Evolutionary conservation across 1,140 invertebrate species (phyloP).

Genomic region (Anastatus disparis): DNA sequence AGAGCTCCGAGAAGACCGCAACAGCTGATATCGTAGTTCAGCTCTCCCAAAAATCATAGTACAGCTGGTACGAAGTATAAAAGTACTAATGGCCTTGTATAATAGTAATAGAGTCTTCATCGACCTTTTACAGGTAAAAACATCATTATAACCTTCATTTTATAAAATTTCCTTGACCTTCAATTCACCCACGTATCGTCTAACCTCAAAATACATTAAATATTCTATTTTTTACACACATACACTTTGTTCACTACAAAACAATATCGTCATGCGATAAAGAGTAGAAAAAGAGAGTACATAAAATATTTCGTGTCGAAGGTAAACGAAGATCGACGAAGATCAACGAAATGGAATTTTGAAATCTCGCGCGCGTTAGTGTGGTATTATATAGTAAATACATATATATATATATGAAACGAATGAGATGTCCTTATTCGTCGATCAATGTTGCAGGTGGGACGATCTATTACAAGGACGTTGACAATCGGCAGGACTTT

Average conservation of each 20-base stretch:
- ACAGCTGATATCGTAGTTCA: neutral
- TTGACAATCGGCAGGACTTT: slow-evolving; percentile 40
- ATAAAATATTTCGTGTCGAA: no score
- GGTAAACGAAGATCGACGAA: no score
- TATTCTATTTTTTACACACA: no score
- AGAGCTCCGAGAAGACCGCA: no score
- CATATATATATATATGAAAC: neutral
- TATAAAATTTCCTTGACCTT: slow-evolving; percentile 18
- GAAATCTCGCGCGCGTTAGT: neutral
- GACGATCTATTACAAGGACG: slow-evolving; percentile 49
- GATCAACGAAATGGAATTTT: neutral
- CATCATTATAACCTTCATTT: no score
- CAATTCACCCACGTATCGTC: slow-evolving; percentile 2
- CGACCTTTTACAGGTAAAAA: slow-evolving; percentile 26
- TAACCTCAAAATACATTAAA: no score
- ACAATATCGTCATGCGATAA: neutral
- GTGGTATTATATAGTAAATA: neutral
- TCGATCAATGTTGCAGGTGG: slow-evolving; percentile 48
- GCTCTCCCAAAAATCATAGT: neutral
- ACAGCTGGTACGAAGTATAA: no score
- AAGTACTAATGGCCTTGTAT: slow-evolving; percentile 34
- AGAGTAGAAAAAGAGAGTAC: no score
- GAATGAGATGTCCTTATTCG: neutral
- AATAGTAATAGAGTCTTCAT: neutral
- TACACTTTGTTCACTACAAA: no score